These are phyloP conservation scores for Pogoniulus pusillus DNA, from an alignment of 2,797 vertebrate genomes.

Conservation along the genomic window DNA sequence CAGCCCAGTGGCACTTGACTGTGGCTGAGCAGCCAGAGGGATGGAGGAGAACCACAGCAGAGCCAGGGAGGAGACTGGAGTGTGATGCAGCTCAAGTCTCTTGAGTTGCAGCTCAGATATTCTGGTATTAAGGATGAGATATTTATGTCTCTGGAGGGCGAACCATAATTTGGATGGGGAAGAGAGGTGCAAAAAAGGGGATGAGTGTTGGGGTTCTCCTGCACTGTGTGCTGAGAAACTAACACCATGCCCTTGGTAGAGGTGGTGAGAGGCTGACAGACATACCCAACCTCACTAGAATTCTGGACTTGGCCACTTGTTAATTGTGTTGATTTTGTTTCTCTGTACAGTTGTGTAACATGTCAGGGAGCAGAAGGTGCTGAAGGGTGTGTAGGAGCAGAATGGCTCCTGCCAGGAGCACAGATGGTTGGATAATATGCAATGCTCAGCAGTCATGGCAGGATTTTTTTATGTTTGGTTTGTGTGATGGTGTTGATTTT, in stretches of 20 bases:
- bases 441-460: slow-evolving; percentile 3
- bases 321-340: slow-evolving; percentile 30
- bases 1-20: rapidly evolving
- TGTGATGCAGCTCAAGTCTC: background rate
- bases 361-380: slow-evolving; percentile 32
- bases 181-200: background rate
- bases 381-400: slow-evolving; percentile 52
- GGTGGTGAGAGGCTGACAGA: background rate
- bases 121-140: background rate
- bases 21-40: background rate
- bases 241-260: background rate
- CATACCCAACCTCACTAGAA: background rate
- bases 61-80: background rate
- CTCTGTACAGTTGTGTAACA: slow-evolving; percentile 37
- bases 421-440: slow-evolving; percentile 57
- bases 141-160: background rate
- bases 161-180: background rate
- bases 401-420: slow-evolving; percentile 15
- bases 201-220: background rate
- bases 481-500: no score
- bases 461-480: background rate
- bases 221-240: background rate
- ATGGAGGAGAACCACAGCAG: background rate
- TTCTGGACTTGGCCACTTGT: slow-evolving; percentile 6
- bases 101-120: background rate